Conservation (phyloP, 2,888 invertebrate species). For the Meghimatium bilineatum region DNA sequence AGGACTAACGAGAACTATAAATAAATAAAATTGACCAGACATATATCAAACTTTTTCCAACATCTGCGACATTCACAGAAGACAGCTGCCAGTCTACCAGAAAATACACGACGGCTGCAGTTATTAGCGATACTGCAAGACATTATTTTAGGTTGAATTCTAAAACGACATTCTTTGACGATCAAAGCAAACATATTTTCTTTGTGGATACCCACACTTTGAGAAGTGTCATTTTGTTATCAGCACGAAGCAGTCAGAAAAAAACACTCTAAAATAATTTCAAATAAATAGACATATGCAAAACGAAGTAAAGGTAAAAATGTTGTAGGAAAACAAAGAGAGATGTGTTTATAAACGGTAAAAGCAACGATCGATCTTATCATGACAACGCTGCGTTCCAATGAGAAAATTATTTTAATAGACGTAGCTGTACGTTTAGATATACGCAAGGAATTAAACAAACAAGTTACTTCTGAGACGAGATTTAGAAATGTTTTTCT, state of each 20-base stretch:
- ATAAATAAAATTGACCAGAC: not conserved
- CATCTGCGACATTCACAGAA: not conserved
- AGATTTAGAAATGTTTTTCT: no score
- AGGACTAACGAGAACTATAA: not conserved
- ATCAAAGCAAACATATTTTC: not conserved
- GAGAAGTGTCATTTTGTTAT: not conserved
- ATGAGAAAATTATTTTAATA: no score
- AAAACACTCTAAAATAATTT: no score
- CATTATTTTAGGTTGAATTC: not conserved
- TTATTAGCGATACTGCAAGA: not conserved
- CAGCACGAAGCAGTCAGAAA: not conserved
- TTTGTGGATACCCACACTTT: not conserved
- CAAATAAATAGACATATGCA: no score
- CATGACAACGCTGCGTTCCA: no score
- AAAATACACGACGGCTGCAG: not conserved
- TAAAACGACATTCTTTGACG: not conserved
- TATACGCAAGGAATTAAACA: no score
- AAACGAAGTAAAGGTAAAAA: no score
- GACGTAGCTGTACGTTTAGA: no score
- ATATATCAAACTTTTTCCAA: not conserved
- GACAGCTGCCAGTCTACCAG: not conserved
- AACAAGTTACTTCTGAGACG: no score
- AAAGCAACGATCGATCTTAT: no score
- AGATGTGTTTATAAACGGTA: no score
- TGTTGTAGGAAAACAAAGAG: no score